Conservation (phyloP, 2,113 vertebrate species). For the Myodes glareolus region DNA sequence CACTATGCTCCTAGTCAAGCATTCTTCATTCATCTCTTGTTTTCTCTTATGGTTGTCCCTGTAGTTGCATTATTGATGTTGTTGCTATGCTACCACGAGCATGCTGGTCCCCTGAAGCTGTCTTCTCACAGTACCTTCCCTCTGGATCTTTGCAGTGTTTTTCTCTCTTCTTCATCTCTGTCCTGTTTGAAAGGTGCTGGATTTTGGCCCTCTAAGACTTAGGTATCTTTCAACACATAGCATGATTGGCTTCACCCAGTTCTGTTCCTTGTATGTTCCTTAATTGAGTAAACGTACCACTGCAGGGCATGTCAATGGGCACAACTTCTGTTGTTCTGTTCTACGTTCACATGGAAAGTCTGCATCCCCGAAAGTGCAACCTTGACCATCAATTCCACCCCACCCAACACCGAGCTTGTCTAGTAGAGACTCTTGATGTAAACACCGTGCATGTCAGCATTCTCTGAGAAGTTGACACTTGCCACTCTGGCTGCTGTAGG, state of each 20-base stretch:
- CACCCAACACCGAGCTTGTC: neutral
- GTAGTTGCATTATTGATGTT: neutral
- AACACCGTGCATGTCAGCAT: neutral
- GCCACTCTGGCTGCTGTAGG: neutral
- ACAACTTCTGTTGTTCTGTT: neutral
- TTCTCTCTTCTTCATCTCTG: neutral
- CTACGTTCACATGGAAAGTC: neutral
- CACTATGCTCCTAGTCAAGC: neutral
- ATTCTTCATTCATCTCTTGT: neutral
- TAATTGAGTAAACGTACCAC: neutral
- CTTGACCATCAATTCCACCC: neutral
- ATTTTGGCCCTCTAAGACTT: slow-evolving; percentile 1
- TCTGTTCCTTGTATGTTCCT: neutral
- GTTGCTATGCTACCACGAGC: neutral
- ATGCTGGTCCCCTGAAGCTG: neutral
- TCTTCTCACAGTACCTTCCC: neutral
- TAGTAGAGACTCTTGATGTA: neutral
- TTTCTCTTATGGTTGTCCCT: neutral
- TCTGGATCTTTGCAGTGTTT: neutral
- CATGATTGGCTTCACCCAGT: fast-evolving
- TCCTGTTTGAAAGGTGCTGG: neutral
- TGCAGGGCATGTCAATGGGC: neutral
- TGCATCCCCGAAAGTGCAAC: neutral
- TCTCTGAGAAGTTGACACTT: neutral
- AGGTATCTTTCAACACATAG: neutral